These are phyloP conservation scores for Limenitis camilla DNA, from an alignment of 2,888 invertebrate genomes.

Conservation along the genomic window DNA sequence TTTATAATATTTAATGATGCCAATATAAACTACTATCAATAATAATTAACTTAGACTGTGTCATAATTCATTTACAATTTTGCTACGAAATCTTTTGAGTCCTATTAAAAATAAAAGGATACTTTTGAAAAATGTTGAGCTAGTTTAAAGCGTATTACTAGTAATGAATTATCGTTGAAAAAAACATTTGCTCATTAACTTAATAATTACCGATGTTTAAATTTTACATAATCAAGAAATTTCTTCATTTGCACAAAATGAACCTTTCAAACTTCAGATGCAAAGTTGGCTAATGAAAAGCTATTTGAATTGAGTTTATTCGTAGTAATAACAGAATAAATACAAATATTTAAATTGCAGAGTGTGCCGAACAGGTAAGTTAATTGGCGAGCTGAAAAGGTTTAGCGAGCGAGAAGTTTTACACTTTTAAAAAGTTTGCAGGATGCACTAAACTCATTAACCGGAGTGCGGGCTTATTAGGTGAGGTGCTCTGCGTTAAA, in stretches of 20 bases:
- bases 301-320: conserved; percentile 16
- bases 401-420: conserved; percentile 46
- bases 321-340: conserved; percentile 25
- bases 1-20: too few species aligned
- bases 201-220: background rate
- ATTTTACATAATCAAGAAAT: background rate
- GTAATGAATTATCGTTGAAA: too few species aligned
- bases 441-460: conserved; percentile 67
- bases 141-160: too few species aligned
- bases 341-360: conserved; percentile 38
- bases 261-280: background rate
- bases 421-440: conserved; percentile 60
- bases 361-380: conserved; percentile 39
- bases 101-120: too few species aligned
- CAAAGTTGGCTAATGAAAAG: conserved; percentile 10
- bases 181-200: background rate
- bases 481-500: conserved; percentile 26
- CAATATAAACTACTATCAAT: too few species aligned
- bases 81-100: too few species aligned
- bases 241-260: background rate
- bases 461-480: conserved; percentile 62
- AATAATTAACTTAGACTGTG: too few species aligned
- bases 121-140: too few species aligned
- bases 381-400: conserved; percentile 53
- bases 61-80: too few species aligned